A percentile compares a stretch with the other conserved stretches of the same genome.
Evolutionary conservation across 2,888 invertebrate genomes (phyloP).

Genomic region (Harmothoe impar): DNA sequence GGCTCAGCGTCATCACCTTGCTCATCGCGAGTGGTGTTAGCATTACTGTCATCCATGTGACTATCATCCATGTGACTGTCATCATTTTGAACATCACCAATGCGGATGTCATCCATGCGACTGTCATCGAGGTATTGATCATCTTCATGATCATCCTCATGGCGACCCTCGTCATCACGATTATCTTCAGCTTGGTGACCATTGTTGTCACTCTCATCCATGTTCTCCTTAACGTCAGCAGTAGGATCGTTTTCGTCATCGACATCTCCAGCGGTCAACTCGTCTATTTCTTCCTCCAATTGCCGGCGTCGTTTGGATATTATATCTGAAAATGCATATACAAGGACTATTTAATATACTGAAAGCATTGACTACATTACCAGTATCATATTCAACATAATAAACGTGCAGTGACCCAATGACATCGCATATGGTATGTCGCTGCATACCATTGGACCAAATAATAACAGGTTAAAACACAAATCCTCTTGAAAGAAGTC

Average conservation of each 20-base stretch:
- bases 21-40: not conserved
- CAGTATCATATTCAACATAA: not conserved
- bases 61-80: not conserved
- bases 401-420: too few relatives aligned
- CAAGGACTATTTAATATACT: not conserved
- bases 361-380: not conserved
- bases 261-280: slow-evolving; percentile 59
- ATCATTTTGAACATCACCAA: not conserved
- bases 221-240: slow-evolving; percentile 33
- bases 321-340: slow-evolving; percentile 53
- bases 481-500: too few relatives aligned
- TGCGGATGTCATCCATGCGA: not conserved
- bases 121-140: not conserved
- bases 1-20: not conserved
- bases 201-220: slow-evolving; percentile 51
- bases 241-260: slow-evolving; percentile 53
- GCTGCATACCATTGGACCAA: too few relatives aligned
- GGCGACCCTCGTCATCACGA: not conserved
- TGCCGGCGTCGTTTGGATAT: slow-evolving; percentile 63
- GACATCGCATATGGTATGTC: too few relatives aligned
- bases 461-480: too few relatives aligned
- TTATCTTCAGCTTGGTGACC: slow-evolving; percentile 32
- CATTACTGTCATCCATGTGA: not conserved
- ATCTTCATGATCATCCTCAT: slow-evolving; percentile 14
- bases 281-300: slow-evolving; percentile 68